Evolutionary conservation across 2,797 vertebrate genomes (phyloP), one percentile per base, ranked within the genome.

Genomic region (Rhodeus uyekii): DNA sequence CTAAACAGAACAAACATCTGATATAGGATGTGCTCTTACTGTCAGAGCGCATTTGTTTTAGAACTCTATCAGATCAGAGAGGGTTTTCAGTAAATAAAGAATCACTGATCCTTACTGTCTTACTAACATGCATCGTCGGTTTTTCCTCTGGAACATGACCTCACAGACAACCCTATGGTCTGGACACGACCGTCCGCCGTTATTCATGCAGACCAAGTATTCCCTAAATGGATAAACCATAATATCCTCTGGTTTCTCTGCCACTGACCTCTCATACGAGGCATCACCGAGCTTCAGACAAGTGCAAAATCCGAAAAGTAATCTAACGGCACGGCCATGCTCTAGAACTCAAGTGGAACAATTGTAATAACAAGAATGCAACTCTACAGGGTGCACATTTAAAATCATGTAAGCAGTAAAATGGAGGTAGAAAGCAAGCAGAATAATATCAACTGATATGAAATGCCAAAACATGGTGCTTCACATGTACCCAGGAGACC

Each of bases 161-260:
- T 85, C 42, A 27, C 53, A 77, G 65, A n/a, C 74, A 76, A 65
- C 67, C 55, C 74, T 72, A 78, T 29, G 58, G 60, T 78, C 76
- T 55, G 67, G 73, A 79, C 81, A 83, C 68, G 61, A 76, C 78
- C 82, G 77, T 77, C 78, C 68, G 55, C 48, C 19, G n/a, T 69
- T 74, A 84, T 53, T 76, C 85, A 87, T 78, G 87, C 85, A 82
- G 75, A 82, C 69, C 53, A 72, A 87, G 79, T 84, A 76, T 83
- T 78, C 87, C 83, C 82, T 87, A 87, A 85, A 87, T 86, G 86
- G 83, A 83, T 76, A 80, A 71, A 64, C 65, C 36, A 68, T 73
- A 73, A 72, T 60, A 58, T 76, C 46, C 79, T 78, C 60, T 77
- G 60, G 78, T 68, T 85, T 68, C 69, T 67, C 76, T 32, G 44